A percentile compares a stretch with the other conserved stretches of the same genome.
These are phyloP conservation scores for Myxocyprinus asiaticus DNA, from an alignment of 2,113 vertebrate genomes.

Conservation along the genomic window DNA sequence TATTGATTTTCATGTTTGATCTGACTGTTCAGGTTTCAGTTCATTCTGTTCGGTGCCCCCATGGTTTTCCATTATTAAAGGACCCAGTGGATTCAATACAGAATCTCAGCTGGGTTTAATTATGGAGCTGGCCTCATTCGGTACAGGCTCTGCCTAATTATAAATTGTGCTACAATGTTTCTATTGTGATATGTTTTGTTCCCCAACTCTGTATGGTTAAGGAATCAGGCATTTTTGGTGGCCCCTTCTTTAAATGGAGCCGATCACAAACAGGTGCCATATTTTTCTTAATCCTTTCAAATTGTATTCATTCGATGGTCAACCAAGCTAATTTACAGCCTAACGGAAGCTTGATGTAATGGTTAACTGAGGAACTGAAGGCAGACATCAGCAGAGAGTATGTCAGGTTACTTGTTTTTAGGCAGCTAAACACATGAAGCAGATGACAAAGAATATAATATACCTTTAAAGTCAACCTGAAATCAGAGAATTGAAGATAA, in stretches of 20 bases:
- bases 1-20: conserved; percentile 15
- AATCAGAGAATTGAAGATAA: too few relatives aligned
- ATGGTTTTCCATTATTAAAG: conserved; percentile 38
- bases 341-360: conserved; percentile 13
- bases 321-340: conserved; percentile 19
- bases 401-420: background rate
- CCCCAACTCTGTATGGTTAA: background rate
- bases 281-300: background rate
- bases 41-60: conserved; percentile 10
- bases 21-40: conserved; percentile 9
- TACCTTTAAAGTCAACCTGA: too few relatives aligned
- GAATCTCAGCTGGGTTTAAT: conserved; percentile 4
- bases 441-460: too few relatives aligned
- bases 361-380: conserved; percentile 6
- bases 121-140: conserved; percentile 32
- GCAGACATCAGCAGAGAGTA: background rate
- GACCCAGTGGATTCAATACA: background rate
- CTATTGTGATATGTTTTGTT: background rate
- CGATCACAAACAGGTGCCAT: background rate
- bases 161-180: background rate
- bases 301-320: background rate
- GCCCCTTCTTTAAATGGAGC: background rate
- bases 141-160: background rate
- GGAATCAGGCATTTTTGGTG: background rate
- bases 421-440: background rate